Evolutionary conservation across 2,888 invertebrate species (phyloP).

Genomic region (Aphodius granarius): DNA sequence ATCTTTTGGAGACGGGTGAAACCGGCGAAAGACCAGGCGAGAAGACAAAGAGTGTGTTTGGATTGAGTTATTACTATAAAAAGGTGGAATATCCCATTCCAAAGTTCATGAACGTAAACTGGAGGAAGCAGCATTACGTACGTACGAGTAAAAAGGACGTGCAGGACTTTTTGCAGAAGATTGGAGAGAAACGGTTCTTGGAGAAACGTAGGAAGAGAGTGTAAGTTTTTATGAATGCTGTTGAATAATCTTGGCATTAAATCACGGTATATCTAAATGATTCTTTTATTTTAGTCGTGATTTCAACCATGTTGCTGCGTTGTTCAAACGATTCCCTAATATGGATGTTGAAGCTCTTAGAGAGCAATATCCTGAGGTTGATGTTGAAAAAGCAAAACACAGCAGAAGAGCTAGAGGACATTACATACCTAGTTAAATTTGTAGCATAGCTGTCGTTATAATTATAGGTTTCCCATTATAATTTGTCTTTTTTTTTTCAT

Average conservation of each 20-base stretch:
- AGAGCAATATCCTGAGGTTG: slow-evolving; percentile 73
- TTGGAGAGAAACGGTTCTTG: slow-evolving; percentile 67
- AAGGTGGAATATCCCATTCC: slow-evolving; percentile 68
- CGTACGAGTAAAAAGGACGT: slow-evolving; percentile 65
- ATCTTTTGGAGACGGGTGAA: slow-evolving; percentile 85
- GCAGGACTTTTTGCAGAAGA: slow-evolving; percentile 62
- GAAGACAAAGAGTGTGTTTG: slow-evolving; percentile 62
- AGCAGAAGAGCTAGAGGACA: slow-evolving; percentile 65
- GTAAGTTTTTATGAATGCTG: slow-evolving; percentile 46
- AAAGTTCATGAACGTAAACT: slow-evolving; percentile 65
- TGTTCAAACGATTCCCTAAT: slow-evolving; percentile 76
- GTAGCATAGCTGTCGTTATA: not conserved
- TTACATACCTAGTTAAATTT: slow-evolving; percentile 53
- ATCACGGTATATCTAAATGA: not conserved
- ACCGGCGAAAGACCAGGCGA: slow-evolving; percentile 75
- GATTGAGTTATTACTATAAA: slow-evolving; percentile 61
- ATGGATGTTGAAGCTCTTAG: slow-evolving; percentile 71
- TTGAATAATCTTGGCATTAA: not conserved
- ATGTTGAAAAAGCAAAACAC: slow-evolving; percentile 67
- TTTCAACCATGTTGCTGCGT: slow-evolving; percentile 67
- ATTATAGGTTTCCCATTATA: not conserved
- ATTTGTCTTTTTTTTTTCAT: not conserved
- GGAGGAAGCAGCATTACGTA: slow-evolving; percentile 60
- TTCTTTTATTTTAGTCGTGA: slow-evolving; percentile 56
- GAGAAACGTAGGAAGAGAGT: slow-evolving; percentile 60